A percentile compares a stretch with the other conserved stretches of the same genome.
phyloP scores from a whole-genome alignment of 2,888 invertebrate species.

The Archaeoteleia sp. region DNA sequence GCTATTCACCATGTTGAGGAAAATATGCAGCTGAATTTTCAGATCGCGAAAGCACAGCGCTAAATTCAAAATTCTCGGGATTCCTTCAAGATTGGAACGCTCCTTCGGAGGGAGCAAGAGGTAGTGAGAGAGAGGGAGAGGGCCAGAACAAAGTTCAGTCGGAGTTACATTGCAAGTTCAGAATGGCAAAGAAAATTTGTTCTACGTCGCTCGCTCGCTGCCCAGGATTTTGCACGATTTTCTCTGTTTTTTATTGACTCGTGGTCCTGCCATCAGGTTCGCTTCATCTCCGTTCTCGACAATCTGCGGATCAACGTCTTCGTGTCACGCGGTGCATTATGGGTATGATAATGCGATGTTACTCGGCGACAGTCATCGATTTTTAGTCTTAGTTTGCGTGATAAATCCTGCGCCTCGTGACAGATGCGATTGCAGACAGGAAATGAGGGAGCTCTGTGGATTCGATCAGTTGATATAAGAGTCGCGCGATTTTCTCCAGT shows the following conservation, averaged over 20 bases:
- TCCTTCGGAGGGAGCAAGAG: slow-evolving; percentile 52
- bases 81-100: slow-evolving; percentile 66
- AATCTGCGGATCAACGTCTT: slow-evolving; percentile 5
- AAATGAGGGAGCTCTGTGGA: slow-evolving; percentile 42
- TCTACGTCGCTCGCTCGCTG: slow-evolving; percentile 31
- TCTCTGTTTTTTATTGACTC: slow-evolving; percentile 19
- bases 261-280: too few relatives aligned
- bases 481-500: slow-evolving; percentile 30
- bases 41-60: slow-evolving; percentile 58
- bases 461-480: slow-evolving; percentile 42
- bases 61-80: slow-evolving; percentile 66
- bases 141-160: slow-evolving; percentile 50
- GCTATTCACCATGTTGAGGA: slow-evolving; percentile 52
- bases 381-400: slow-evolving; percentile 32
- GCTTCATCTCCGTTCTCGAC: background rate
- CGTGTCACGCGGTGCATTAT: background rate
- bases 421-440: slow-evolving; percentile 46
- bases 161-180: slow-evolving; percentile 51
- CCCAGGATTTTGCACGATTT: slow-evolving; percentile 29
- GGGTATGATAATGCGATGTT: slow-evolving; percentile 11
- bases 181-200: slow-evolving; percentile 52
- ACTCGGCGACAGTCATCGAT: slow-evolving; percentile 34
- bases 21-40: slow-evolving; percentile 62
- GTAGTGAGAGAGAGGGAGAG: slow-evolving; percentile 30
- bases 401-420: slow-evolving; percentile 42